phyloP scores from a whole-genome alignment of 2,797 vertebrate genomes.

The Nyctalus aviator region DNA sequence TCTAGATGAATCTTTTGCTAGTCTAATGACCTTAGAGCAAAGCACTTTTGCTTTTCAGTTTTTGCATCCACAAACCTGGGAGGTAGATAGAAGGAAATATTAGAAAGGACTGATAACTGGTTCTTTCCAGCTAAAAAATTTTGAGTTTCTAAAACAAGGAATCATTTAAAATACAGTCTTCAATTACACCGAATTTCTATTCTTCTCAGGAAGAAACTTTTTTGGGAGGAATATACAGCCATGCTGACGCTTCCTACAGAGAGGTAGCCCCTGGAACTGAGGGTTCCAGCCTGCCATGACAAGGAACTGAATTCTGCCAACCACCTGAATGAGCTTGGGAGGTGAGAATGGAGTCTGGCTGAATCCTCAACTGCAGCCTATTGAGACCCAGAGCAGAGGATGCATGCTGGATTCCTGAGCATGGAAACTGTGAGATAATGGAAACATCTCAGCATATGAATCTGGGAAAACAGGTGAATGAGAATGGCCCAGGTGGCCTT shows the following conservation, averaged over 20 bases:
- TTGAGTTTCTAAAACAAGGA: conserved; percentile 34
- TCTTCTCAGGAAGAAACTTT: neutral
- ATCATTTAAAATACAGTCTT: conserved; percentile 18
- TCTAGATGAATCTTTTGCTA: conserved; percentile 3
- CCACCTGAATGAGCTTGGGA: neutral
- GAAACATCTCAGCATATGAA: neutral
- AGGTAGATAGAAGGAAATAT: neutral
- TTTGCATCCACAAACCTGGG: conserved; percentile 9
- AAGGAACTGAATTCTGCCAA: neutral
- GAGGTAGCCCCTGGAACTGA: neutral
- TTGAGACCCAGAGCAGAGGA: neutral
- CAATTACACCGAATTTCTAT: conserved; percentile 5
- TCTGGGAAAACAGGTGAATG: neutral
- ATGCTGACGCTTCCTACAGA: neutral
- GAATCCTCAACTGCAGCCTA: neutral
- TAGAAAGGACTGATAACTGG: neutral
- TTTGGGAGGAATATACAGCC: neutral
- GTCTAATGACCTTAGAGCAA: conserved; percentile 5
- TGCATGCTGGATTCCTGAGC: neutral
- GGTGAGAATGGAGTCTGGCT: neutral
- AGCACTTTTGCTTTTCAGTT: neutral
- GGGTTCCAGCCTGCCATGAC: neutral
- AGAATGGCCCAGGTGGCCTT: neutral
- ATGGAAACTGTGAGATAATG: neutral
- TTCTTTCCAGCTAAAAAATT: neutral